phyloP scores from a whole-genome alignment of 2,113 vertebrate genomes.

The cat (Felis catus) region F.catus_Fca126_mat1.0 CM031412.1:27067501-27068000 shows the following conservation, averaged over 20 bases:
- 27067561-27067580: constrained; percentile 46
- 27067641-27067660: constrained; percentile 53
- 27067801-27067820: constrained; percentile 58
- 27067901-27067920: constrained; percentile 63
- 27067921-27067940: constrained; percentile 72
- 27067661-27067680: neutral
- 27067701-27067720: neutral
- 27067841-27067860: constrained; percentile 72
- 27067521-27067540: neutral
- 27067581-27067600: constrained; percentile 47
- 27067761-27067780: neutral
- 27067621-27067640: constrained; percentile 56
- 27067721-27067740: neutral
- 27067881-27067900: constrained; percentile 62
- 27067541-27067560: neutral
- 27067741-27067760: neutral
- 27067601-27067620: neutral
- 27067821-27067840: constrained; percentile 70
- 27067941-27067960: constrained; percentile 77
- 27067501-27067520: neutral
- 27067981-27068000: constrained; percentile 79
- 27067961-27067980: constrained; percentile 77
- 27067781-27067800: constrained; percentile 42
- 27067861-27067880: constrained; percentile 57
- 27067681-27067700: neutral